Percentiles rank a stretch among this genome's conserved stretches.
phyloP scores from a whole-genome alignment of 2,797 vertebrate species.

The Siniperca obscura region DNA sequence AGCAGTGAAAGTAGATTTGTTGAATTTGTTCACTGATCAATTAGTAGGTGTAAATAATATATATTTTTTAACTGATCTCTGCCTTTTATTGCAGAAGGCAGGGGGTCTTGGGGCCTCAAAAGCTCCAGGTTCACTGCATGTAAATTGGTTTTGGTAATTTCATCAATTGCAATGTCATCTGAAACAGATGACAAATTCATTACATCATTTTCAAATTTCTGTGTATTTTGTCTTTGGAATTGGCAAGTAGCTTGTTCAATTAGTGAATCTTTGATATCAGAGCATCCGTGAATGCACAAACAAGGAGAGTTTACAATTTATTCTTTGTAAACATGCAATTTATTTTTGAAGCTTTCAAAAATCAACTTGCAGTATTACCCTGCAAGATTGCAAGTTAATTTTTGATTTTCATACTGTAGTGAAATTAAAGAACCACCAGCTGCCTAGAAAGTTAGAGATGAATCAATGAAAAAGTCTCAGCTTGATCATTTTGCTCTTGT shows the following conservation, averaged over 20 bases:
- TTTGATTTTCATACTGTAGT: neutral
- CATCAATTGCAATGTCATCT: neutral
- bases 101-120: neutral
- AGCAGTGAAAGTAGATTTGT: neutral
- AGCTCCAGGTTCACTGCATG: neutral
- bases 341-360: neutral
- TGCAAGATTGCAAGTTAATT: neutral
- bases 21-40: neutral
- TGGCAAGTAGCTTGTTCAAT: neutral
- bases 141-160: neutral
- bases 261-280: neutral
- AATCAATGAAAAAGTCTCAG: neutral
- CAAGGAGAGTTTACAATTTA: neutral
- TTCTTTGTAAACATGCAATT: too few species aligned
- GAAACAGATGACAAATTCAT: neutral
- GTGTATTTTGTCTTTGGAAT: neutral
- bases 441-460: neutral
- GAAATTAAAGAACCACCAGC: neutral
- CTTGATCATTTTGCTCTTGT: neutral
- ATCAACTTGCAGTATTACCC: too few species aligned
- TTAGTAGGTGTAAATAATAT: neutral
- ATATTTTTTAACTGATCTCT: conserved; percentile 3
- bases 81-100: neutral
- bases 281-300: neutral
- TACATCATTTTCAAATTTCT: neutral